Evolutionary conservation across 2,113 vertebrate genomes (phyloP).

Genomic region (Onychorhynchus coronatus): DNA sequence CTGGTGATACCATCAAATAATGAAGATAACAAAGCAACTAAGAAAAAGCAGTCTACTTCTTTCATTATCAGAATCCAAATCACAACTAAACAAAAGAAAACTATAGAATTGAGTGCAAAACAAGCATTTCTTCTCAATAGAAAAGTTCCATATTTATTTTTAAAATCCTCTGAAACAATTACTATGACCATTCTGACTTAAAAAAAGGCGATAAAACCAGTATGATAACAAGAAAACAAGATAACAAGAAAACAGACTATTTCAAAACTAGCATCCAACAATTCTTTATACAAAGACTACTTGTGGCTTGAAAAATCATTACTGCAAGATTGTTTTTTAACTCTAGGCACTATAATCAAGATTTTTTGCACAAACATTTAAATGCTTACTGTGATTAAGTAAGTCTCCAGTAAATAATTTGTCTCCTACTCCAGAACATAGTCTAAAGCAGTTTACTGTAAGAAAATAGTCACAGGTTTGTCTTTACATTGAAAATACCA

Average conservation of each 20-base stretch:
- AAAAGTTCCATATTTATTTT: not conserved
- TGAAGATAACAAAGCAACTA: not conserved
- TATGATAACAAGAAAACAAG: not conserved
- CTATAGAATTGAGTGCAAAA: not conserved
- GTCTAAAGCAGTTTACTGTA: not conserved
- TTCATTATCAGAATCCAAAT: not conserved
- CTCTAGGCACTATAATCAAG: not conserved
- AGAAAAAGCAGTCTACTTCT: not conserved
- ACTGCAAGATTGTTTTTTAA: not conserved
- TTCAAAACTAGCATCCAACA: not conserved
- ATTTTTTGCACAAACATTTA: not conserved
- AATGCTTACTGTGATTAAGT: not conserved
- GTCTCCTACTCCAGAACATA: not conserved
- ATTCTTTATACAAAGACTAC: not conserved
- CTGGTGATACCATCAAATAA: not conserved
- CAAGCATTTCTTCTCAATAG: not conserved
- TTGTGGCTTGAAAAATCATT: not conserved
- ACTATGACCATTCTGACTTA: not conserved
- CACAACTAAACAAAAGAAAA: not conserved
- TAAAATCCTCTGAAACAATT: not conserved
- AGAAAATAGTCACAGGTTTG: not conserved
- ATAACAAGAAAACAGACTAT: not conserved
- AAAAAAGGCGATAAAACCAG: not conserved
- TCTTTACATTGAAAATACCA: not conserved
- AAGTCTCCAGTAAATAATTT: not conserved